These are phyloP conservation scores for Sinonovacula constricta DNA, from an alignment of 1,140 invertebrate species.

Conservation along the genomic window DNA sequence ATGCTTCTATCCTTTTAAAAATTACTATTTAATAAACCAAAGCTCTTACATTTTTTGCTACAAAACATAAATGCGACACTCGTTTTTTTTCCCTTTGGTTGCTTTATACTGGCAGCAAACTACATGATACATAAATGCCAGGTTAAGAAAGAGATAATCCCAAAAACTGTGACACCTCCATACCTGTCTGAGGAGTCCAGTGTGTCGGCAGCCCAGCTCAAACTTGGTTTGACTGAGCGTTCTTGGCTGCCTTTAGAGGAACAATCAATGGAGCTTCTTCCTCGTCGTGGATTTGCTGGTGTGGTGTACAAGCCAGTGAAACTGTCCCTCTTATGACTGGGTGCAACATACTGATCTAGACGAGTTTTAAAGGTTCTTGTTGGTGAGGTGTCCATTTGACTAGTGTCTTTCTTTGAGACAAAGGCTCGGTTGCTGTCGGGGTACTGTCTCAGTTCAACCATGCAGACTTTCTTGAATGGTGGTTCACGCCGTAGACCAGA, in stretches of 20 bases:
- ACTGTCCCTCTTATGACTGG: background rate
- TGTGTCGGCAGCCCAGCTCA: conserved; percentile 18
- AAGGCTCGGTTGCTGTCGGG: conserved; percentile 64
- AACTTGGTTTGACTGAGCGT: conserved; percentile 14
- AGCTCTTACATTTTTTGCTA: too few species aligned
- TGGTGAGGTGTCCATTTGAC: conserved; percentile 23
- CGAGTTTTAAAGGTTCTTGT: conserved; percentile 36
- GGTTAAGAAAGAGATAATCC: too few species aligned
- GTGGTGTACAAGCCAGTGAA: background rate
- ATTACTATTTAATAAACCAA: too few species aligned
- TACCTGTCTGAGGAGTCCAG: background rate
- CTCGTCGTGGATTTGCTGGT: background rate
- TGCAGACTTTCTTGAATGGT: conserved; percentile 71
- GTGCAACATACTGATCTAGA: conserved; percentile 26
- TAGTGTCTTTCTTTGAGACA: conserved; percentile 57
- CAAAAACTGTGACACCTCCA: too few species aligned
- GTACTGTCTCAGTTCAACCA: conserved; percentile 69
- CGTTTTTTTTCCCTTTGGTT: too few species aligned
- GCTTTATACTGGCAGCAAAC: too few species aligned
- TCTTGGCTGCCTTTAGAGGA: conserved; percentile 13
- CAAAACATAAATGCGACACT: too few species aligned
- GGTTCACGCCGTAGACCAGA: conserved; percentile 63
- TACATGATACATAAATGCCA: too few species aligned
- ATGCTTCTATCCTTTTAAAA: too few species aligned
- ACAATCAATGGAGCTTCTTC: conserved; percentile 32